phyloP scores from a whole-genome alignment of 2,797 vertebrate species.

The Lepus townsendii region DNA sequence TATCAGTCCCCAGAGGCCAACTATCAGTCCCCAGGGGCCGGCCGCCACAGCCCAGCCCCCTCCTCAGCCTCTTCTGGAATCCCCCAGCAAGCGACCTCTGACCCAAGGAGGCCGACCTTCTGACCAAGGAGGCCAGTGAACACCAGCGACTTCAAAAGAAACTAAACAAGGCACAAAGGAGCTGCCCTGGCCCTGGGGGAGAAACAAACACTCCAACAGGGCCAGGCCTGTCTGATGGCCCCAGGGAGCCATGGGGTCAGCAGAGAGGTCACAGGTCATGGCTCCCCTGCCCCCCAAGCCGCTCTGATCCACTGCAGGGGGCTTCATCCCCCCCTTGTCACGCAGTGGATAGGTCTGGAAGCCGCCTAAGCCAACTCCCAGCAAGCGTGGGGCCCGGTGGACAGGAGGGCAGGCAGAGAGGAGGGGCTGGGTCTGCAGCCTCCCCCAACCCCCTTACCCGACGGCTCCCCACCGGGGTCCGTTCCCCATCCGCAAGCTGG shows the following conservation, averaged over 20 bases:
- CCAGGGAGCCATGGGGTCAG: background rate
- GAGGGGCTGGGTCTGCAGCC: no score
- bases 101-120: constrained; percentile 48
- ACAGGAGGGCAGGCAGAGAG: no score
- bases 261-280: constrained; percentile 47
- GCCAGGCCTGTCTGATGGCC: background rate
- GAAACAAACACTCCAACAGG: background rate
- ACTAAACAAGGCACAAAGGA: constrained; percentile 35
- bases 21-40: background rate
- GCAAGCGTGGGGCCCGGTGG: background rate
- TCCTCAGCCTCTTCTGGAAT: background rate
- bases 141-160: background rate
- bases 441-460: no score
- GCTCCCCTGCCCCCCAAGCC: background rate
- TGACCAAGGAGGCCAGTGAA: background rate
- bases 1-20: background rate
- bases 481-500: background rate
- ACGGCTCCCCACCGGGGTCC: no score
- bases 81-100: background rate
- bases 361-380: background rate
- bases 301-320: background rate
- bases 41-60: accelerated
- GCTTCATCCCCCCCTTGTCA: background rate
- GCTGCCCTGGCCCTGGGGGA: background rate
- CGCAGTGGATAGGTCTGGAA: background rate